Evolutionary conservation across 53 echinoderm and acorn worm species (phyloP).

Genomic region (Paracentrotus lividus): DNA sequence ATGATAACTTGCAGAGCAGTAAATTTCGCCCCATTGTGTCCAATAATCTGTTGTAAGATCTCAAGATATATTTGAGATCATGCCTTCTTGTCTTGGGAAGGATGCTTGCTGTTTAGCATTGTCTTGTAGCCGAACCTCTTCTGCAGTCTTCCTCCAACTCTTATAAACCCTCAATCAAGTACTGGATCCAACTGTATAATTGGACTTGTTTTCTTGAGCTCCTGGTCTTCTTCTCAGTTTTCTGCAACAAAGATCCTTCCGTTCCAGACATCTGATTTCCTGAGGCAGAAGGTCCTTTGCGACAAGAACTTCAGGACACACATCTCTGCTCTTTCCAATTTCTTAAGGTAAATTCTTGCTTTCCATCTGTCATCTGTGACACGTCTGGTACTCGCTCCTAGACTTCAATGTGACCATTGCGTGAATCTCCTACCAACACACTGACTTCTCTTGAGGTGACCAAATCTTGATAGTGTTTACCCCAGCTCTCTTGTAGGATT

Average conservation of each 20-base stretch:
- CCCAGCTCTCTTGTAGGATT: not conserved
- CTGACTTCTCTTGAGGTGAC: constrained; percentile 42
- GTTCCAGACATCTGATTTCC: constrained; percentile 27
- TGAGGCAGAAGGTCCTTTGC: not conserved
- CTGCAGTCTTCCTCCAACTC: constrained; percentile 67
- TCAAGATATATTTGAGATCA: constrained; percentile 70
- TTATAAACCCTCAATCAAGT: constrained; percentile 37
- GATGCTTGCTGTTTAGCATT: constrained; percentile 42
- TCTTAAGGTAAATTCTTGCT: no score
- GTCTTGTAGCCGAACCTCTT: constrained; percentile 53
- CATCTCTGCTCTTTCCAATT: not conserved
- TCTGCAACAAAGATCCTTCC: not conserved
- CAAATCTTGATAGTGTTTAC: constrained; percentile 63
- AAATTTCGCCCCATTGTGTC: constrained; percentile 69
- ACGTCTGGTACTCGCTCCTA: not conserved
- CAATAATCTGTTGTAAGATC: constrained; percentile 57
- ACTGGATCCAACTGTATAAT: constrained; percentile 35
- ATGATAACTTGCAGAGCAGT: constrained; percentile 56
- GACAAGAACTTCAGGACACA: not conserved
- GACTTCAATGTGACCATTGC: not conserved
- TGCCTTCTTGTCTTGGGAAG: constrained; percentile 62
- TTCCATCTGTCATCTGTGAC: no score
- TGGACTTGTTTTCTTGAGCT: not conserved
- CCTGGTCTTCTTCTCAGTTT: not conserved
- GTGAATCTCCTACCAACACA: constrained; percentile 67